Conservation (phyloP, 2,888 invertebrate genomes). For the Parnassius apollo region DNA sequence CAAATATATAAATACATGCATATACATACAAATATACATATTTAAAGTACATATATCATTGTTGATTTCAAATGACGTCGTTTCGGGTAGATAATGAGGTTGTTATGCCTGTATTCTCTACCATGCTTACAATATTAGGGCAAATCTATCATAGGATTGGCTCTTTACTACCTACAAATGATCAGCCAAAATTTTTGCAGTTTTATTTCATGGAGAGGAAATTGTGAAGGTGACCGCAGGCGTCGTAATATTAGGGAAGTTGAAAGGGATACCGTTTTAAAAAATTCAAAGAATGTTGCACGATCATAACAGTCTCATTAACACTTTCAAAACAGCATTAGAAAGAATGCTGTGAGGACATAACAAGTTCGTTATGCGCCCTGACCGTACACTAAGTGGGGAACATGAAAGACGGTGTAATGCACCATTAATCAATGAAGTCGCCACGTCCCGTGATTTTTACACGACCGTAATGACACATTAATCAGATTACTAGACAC, state of each 20-base stretch:
- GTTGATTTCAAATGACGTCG: background rate
- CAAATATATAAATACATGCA: no score
- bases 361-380: conserved; percentile 39
- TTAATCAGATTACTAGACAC: conserved; percentile 41
- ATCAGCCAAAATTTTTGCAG: background rate
- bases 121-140: background rate
- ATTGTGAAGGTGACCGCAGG: background rate
- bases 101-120: background rate
- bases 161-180: no score
- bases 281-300: background rate
- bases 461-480: conserved; percentile 33
- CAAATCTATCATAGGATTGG: background rate
- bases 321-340: conserved; percentile 40
- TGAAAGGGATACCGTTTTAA: background rate
- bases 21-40: no score
- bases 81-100: background rate
- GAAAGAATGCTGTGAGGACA: conserved; percentile 37
- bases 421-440: background rate
- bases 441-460: conserved; percentile 32
- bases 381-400: conserved; percentile 37
- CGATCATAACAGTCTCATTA: conserved; percentile 27
- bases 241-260: background rate
- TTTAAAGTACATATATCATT: conserved; percentile 13
- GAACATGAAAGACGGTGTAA: conserved; percentile 25
- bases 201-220: background rate